Conservation (phyloP, 2,888 invertebrate genomes). For the Pammene fasciana region DNA sequence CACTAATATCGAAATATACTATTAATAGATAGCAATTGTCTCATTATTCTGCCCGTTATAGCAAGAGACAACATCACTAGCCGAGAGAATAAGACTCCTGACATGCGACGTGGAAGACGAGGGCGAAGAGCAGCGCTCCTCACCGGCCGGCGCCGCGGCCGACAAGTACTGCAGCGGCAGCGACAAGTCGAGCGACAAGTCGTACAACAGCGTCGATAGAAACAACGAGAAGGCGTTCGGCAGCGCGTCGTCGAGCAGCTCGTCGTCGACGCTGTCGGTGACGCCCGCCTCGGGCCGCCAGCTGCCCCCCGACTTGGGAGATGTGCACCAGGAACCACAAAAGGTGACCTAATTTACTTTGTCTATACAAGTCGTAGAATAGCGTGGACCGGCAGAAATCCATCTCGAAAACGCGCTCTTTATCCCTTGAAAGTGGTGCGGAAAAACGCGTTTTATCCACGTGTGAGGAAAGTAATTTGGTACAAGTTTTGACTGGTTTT, state of each 20-base stretch:
- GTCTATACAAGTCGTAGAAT: too few species aligned
- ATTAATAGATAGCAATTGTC: neutral
- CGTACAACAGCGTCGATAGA: constrained; percentile 84
- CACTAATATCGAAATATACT: too few species aligned
- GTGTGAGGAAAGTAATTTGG: too few species aligned
- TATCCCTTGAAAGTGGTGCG: too few species aligned
- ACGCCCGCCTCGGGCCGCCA: constrained; percentile 64
- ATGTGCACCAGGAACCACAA: constrained; percentile 72
- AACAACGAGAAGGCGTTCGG: constrained; percentile 82
- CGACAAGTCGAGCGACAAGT: constrained; percentile 70
- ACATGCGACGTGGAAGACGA: constrained; percentile 93
- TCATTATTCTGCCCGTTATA: constrained; percentile 37
- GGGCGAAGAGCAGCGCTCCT: constrained; percentile 79
- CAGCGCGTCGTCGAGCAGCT: constrained; percentile 76
- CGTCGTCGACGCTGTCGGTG: constrained; percentile 69
- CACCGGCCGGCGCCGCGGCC: constrained; percentile 86
- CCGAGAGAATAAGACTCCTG: constrained; percentile 92
- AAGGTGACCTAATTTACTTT: constrained; percentile 62
- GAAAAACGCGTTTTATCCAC: too few species aligned
- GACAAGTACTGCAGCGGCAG: constrained; percentile 85
- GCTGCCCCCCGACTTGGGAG: constrained; percentile 72
- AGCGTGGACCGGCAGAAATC: too few species aligned
- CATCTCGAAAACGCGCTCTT: too few species aligned
- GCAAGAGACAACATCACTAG: constrained; percentile 89
- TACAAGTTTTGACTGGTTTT: too few species aligned